Conservation (phyloP, 2,888 invertebrate genomes). For the Ecliptopera silaceata region DNA sequence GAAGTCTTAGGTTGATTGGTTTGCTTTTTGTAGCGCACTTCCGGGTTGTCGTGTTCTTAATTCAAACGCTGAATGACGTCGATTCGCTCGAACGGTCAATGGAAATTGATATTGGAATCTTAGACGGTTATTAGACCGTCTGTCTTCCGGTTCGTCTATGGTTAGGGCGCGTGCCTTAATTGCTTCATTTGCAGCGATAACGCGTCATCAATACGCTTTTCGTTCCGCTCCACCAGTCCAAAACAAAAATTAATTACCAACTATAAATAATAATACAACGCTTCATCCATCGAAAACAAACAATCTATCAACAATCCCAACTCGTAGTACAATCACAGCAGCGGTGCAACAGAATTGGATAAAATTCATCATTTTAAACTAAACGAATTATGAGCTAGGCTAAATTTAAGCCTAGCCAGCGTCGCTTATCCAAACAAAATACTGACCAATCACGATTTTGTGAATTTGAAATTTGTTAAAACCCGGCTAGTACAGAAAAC, state of each 20-base stretch:
- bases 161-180: conserved; percentile 77
- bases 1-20: conserved; percentile 74
- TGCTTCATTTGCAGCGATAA: conserved; percentile 78
- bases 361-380: conserved; percentile 74
- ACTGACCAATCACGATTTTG: conserved; percentile 80
- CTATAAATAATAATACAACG: conserved; percentile 40
- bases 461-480: conserved; percentile 82
- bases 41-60: conserved; percentile 65
- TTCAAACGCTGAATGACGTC: conserved; percentile 60
- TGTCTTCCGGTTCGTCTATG: conserved; percentile 71
- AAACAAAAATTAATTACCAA: conserved; percentile 21
- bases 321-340: conserved; percentile 53
- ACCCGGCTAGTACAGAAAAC: conserved; percentile 77
- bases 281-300: conserved; percentile 41
- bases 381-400: conserved; percentile 72
- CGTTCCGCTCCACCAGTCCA: conserved; percentile 53
- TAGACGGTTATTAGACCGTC: conserved; percentile 75
- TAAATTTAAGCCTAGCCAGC: conserved; percentile 65
- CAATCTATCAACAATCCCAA: conserved; percentile 44
- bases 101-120: conserved; percentile 81
- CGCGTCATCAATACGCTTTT: conserved; percentile 56
- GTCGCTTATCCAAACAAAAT: conserved; percentile 79
- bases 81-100: conserved; percentile 67
- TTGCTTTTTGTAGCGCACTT: conserved; percentile 76
- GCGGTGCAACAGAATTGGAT: conserved; percentile 62